Base-by-base conservation (phyloP, 2,797 vertebrate genomes). In the Pseudochirops corinnae region DNA sequence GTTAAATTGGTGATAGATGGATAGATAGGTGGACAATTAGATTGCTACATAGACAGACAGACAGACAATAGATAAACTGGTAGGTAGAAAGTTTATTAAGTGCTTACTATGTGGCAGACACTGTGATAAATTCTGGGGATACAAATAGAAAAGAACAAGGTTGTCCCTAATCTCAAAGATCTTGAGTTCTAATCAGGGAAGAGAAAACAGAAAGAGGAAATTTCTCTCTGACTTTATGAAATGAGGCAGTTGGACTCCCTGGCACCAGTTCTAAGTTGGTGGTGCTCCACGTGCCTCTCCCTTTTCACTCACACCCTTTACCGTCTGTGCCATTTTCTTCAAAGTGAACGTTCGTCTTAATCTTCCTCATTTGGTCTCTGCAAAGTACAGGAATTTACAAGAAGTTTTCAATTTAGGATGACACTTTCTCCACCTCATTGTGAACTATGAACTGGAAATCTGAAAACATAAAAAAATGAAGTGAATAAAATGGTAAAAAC, bases 361-460 rank as follows among this genome's bases (percentile, higher is more conserved):
- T 96, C 96, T 98, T 97, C 91, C 95, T n/a, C 93, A 90, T 93
- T 18, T 33, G 92, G 67, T 96, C 95, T 95, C 87, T 93, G 94
- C 90, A 97, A 50, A 18, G 93, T 67, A 95, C 97, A 94, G 97
- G 97, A 95, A 98, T 98, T 98, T 98, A 95, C 50, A 95, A 94
- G 95, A 97, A 97, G 97, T 94, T 97, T 97, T 97, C 0, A 24
- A 92, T 97, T 97, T 96, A 94, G 96, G 95, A 97, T 96, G 96
- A 56, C 56, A 92, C 96, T 93, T 97, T 95, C 82, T 24, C 74
- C 82, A 91, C 58, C 97, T 97, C 96, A 95, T 91, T 93, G 95
- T 95, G 91, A n/a, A 92, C 96, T 97, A 57, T 93, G 97, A 97
- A 97, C 96, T 97, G 96, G 97, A 96, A 96, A 53, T 10, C 93